Conservation (phyloP, 2,888 invertebrate species). For the Lepidochrysops patricia region DNA sequence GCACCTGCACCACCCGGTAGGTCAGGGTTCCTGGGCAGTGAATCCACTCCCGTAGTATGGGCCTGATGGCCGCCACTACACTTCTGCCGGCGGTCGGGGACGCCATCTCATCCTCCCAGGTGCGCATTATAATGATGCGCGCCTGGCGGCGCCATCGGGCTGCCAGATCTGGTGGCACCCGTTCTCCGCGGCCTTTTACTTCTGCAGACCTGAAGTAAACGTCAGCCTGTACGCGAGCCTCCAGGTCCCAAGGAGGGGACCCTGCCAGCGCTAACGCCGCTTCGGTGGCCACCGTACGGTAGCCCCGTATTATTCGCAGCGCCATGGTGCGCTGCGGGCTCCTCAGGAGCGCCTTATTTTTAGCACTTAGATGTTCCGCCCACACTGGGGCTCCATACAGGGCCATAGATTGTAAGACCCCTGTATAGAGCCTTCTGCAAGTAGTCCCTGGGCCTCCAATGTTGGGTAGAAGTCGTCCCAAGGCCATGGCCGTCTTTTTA, state of each 20-base stretch:
- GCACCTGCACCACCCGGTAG: no score
- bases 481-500: no score
- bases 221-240: not conserved
- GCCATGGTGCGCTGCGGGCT: not conserved
- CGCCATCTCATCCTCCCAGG: not conserved
- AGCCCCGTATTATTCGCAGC: not conserved
- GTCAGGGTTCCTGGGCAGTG: no score
- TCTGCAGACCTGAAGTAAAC: not conserved
- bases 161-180: not conserved
- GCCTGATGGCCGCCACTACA: no score
- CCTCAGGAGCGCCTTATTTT: not conserved
- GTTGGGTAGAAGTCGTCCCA: no score
- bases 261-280: not conserved
- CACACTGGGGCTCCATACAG: not conserved
- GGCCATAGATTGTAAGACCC: not conserved
- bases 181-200: not conserved
- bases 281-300: not conserved
- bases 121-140: not conserved
- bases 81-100: no score
- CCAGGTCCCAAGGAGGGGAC: constrained; percentile 9
- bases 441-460: not conserved
- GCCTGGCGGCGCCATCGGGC: not conserved
- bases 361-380: not conserved
- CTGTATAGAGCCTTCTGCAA: not conserved
- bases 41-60: no score